Evolutionary conservation across 2,888 invertebrate species (phyloP).

Genomic region (Lepidocyrtoides sp.): DNA sequence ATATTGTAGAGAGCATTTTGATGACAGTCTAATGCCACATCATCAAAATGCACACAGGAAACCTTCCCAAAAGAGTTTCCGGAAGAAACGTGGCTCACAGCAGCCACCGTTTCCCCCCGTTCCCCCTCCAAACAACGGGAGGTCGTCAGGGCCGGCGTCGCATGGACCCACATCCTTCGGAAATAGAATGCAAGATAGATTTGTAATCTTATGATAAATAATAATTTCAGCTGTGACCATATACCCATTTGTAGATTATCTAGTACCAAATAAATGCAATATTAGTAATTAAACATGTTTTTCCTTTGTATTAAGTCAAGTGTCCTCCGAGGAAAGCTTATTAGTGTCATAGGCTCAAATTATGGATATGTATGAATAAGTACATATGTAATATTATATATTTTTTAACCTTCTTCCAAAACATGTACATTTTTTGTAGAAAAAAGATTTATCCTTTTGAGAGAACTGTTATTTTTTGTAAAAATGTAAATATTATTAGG

Average conservation of each 20-base stretch:
- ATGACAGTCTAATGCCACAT: conserved; percentile 84
- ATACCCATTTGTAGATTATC: conserved; percentile 35
- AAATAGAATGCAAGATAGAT: conserved; percentile 74
- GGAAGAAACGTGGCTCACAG: conserved; percentile 75
- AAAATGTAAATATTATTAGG: neutral
- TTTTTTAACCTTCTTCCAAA: conserved; percentile 32
- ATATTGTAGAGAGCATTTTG: conserved; percentile 82
- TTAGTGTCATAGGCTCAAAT: conserved; percentile 49
- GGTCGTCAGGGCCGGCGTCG: conserved; percentile 62
- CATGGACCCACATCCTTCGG: conserved; percentile 71
- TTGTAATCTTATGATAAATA: conserved; percentile 74
- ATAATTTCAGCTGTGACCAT: conserved; percentile 68
- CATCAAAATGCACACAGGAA: conserved; percentile 77
- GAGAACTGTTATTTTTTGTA: neutral
- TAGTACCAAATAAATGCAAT: conserved; percentile 54
- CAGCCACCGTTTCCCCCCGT: conserved; percentile 80
- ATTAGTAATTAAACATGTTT: conserved; percentile 29
- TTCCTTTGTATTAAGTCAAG: conserved; percentile 13
- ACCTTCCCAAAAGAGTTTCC: conserved; percentile 78
- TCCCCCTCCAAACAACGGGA: conserved; percentile 71
- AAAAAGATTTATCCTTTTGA: neutral
- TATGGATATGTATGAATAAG: neutral
- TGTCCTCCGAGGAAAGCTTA: conserved; percentile 5
- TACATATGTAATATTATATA: neutral
- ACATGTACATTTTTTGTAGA: conserved; percentile 34